A percentile compares a stretch with the other conserved stretches of the same genome.
Conservation (phyloP, 2,888 invertebrate genomes). For the Watsonalla cultraria region DNA sequence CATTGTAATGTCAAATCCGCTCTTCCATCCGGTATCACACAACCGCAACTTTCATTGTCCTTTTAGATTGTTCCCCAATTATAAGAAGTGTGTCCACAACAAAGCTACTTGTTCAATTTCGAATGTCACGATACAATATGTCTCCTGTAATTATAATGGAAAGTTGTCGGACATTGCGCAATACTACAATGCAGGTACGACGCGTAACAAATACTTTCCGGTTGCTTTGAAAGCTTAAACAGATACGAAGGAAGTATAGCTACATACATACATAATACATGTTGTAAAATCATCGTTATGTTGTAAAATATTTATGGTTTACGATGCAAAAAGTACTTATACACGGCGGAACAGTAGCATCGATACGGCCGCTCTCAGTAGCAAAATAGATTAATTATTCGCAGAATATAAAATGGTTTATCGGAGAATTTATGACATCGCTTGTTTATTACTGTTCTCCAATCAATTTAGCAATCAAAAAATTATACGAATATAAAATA, state of each 20-base stretch:
- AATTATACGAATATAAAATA: too few species aligned
- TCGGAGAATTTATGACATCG: neutral
- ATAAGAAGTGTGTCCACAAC: neutral
- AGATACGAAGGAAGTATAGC: slow-evolving; percentile 45
- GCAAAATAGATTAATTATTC: slow-evolving; percentile 13
- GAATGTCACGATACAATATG: neutral
- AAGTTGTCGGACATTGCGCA: slow-evolving; percentile 7
- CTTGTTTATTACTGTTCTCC: neutral
- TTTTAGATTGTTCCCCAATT: neutral
- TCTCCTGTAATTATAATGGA: slow-evolving; percentile 2
- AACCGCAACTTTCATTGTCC: neutral
- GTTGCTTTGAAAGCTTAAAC: slow-evolving; percentile 33
- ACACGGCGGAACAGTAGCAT: slow-evolving; percentile 42
- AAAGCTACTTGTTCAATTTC: neutral
- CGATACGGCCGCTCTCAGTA: slow-evolving; percentile 29
- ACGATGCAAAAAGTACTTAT: slow-evolving; percentile 43
- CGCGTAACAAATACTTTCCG: slow-evolving; percentile 55
- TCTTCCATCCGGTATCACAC: neutral
- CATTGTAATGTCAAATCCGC: too few species aligned
- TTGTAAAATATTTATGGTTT: slow-evolving; percentile 63
- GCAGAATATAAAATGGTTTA: neutral
- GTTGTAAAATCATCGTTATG: slow-evolving; percentile 43
- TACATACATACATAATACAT: slow-evolving; percentile 28
- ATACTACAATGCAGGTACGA: slow-evolving; percentile 12
- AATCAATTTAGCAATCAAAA: neutral